These are phyloP conservation scores for Ploceus nigricollis DNA, from an alignment of 2,113 vertebrate species.

Conservation along the genomic window DNA sequence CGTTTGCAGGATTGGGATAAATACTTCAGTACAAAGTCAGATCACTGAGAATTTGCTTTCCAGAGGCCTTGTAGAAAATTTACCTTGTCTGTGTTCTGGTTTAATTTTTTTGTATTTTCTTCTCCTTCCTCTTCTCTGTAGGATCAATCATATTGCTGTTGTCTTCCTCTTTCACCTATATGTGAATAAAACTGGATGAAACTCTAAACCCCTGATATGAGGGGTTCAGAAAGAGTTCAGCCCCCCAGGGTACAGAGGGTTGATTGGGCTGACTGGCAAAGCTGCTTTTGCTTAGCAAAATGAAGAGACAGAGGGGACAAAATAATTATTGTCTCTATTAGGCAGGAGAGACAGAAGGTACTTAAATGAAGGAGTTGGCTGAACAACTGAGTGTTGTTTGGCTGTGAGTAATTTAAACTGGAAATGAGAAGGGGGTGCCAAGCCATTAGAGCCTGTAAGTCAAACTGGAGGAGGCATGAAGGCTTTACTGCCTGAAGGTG, in stretches of 20 bases:
- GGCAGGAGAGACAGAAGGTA: background rate
- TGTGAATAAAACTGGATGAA: background rate
- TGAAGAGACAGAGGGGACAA: background rate
- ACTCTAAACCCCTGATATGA: background rate
- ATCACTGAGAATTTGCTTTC: background rate
- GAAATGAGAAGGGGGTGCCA: background rate
- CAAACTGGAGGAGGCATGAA: background rate
- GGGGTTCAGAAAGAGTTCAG: background rate
- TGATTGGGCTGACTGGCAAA: background rate
- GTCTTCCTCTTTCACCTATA: background rate
- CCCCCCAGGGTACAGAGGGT: background rate
- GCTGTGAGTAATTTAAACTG: background rate
- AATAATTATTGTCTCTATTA: background rate
- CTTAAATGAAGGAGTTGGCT: background rate
- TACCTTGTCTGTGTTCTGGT: background rate
- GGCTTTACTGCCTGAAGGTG: background rate
- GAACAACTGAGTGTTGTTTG: background rate
- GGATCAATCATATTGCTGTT: background rate
- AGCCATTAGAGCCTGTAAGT: background rate
- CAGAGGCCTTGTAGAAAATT: background rate
- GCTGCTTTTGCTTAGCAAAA: background rate
- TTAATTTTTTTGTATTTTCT: background rate
- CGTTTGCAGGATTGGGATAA: background rate
- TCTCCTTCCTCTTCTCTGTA: background rate
- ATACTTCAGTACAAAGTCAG: background rate